Conservation (phyloP, 2,113 vertebrate genomes). For the Cavia porcellus region DNA sequence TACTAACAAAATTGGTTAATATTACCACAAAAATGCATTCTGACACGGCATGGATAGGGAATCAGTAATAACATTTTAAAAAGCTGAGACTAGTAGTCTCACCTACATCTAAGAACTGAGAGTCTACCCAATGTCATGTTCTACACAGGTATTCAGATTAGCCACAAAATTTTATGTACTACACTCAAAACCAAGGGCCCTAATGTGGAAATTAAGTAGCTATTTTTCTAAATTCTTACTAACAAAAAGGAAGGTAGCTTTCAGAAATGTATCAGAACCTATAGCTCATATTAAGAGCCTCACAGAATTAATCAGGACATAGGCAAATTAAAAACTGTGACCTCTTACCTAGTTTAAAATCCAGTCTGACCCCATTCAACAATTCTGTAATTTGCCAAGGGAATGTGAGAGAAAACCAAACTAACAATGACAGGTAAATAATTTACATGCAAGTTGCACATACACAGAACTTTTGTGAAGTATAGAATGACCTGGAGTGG, state of each 20-base stretch:
- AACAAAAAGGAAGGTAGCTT: not conserved
- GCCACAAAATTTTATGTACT: not conserved
- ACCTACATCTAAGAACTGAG: not conserved
- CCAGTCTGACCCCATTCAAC: not conserved
- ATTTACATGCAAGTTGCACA: not conserved
- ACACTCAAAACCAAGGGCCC: not conserved
- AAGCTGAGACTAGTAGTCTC: not conserved
- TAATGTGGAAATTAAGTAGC: not conserved
- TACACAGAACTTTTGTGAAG: not conserved
- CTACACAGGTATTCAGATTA: not conserved
- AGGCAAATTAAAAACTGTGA: not conserved
- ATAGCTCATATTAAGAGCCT: not conserved
- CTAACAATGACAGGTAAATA: not conserved
- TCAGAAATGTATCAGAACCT: not conserved
- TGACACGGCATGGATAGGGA: not conserved
- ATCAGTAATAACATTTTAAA: not conserved
- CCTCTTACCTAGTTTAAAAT: not conserved
- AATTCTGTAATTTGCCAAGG: not conserved
- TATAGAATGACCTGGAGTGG: not conserved
- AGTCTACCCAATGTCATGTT: not conserved
- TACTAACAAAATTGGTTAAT: not conserved
- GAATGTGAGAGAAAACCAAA: slow-evolving; percentile 7
- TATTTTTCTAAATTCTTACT: not conserved
- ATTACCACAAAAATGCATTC: not conserved
- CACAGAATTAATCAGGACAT: not conserved